These are phyloP conservation scores for Aspiorhynchus laticeps DNA, from an alignment of 2,113 vertebrate species.

Conservation along the genomic window DNA sequence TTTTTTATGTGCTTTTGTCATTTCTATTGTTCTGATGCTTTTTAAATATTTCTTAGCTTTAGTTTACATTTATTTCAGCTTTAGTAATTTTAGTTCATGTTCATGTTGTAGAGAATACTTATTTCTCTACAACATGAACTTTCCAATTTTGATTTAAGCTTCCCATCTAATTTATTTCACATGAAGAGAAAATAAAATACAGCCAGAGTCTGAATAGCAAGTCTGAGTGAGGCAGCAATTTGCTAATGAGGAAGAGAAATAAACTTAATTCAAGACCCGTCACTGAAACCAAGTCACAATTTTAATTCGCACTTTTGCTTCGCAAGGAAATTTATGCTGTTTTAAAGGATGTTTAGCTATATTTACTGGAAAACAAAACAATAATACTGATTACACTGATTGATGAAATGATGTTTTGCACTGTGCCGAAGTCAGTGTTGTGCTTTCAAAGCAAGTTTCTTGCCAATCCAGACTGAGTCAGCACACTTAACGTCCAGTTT, in stretches of 20 bases:
- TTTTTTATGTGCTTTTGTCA: no score
- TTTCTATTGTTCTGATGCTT: no score
- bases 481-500: not conserved
- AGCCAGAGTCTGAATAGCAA: not conserved
- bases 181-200: not conserved
- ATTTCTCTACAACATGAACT: not conserved
- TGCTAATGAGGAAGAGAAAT: not conserved
- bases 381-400: not conserved
- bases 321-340: not conserved
- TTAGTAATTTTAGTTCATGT: not conserved
- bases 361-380: not conserved
- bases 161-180: not conserved
- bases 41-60: not conserved
- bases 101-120: no score
- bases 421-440: not conserved
- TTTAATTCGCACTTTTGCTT: constrained; percentile 1
- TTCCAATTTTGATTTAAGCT: not conserved
- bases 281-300: not conserved
- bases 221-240: not conserved
- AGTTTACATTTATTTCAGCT: not conserved
- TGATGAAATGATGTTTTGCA: not conserved
- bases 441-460: constrained; percentile 10
- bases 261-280: not conserved
- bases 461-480: constrained; percentile 24
- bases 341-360: not conserved